A percentile compares a stretch with the other conserved stretches of the same genome.
Conservation (phyloP, 2,888 invertebrate genomes). For the Pogonocherus hispidulus region DNA sequence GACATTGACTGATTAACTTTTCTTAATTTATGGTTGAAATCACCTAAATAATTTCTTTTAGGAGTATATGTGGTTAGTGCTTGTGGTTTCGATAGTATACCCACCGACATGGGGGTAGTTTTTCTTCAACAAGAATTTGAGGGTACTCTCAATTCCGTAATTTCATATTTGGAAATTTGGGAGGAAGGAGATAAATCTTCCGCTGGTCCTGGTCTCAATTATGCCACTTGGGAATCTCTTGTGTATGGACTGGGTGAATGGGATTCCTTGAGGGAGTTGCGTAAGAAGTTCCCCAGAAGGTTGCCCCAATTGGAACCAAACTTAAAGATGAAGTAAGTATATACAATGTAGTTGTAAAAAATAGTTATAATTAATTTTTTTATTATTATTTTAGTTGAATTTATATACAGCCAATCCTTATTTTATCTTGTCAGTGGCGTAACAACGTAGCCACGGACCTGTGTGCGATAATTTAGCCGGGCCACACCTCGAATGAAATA, state of each 20-base stretch:
- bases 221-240: conserved; percentile 92
- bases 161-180: conserved; percentile 74
- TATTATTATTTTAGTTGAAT: too few relatives aligned
- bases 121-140: conserved; percentile 83
- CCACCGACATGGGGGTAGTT: conserved; percentile 88
- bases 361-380: too few relatives aligned
- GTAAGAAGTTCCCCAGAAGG: conserved; percentile 76
- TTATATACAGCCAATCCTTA: too few relatives aligned
- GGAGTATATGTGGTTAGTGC: conserved; percentile 90
- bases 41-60: conserved; percentile 27
- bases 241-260: conserved; percentile 81
- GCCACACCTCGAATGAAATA: too few relatives aligned
- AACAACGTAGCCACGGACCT: too few relatives aligned
- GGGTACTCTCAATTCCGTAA: conserved; percentile 85
- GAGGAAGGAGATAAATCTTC: conserved; percentile 59
- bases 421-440: too few relatives aligned
- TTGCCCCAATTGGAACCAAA: conserved; percentile 74
- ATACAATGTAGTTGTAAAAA: too few relatives aligned
- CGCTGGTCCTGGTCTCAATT: conserved; percentile 76
- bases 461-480: too few relatives aligned
- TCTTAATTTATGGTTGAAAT: too few relatives aligned
- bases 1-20: too few relatives aligned
- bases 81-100: conserved; percentile 95
- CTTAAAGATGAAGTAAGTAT: conserved; percentile 63
- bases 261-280: conserved; percentile 75